Base-by-base conservation (phyloP, 2,888 invertebrate species). In the Acronicta psi region DNA sequence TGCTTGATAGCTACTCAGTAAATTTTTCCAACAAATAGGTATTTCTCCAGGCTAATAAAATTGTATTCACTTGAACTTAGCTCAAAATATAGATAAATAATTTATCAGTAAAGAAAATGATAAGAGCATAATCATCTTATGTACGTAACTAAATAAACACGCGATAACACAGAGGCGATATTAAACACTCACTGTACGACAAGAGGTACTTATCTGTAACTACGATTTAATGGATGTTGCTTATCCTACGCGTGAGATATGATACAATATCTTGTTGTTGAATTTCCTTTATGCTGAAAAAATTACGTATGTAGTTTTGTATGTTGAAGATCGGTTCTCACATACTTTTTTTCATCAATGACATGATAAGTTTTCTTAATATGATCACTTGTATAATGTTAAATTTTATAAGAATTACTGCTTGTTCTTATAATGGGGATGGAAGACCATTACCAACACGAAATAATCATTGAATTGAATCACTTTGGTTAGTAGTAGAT, bases 151-250 rank as follows among this genome's bases (percentile, higher is more conserved):
- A 40, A 18, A n/a, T 20, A 40, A 29, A 25, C n/a, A 14, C 10
- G 14, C 23, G 62, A 49, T 67, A 57, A 52, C 11, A 37, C 44
- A 57, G 50, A 63, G 37, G 8, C 50, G 29, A 46, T 52, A 63
- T 57, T 64, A 49, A 20, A 2, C 40, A 49, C 34, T 57, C 11
- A 29, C 38, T 60, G 18, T 10, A 16, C 37, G 46, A 69, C 59
- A 73, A 58, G 71, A 44, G 42, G 50, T 38, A 23, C 9, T 55
- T 65, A 68, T 68, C 64, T 40, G 4, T 74, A 81, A 81, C 67
- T 66, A 59, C 29, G 31, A 57, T 75, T 61, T 81, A 81, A 77
- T 73, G 64, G 46, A 36, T 49, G 40, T 49, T 49, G 50, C 45
- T 63, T 59, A 64, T 60, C 61, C 59, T 60, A 57, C 69, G 63